Evolutionary conservation across 2,797 vertebrate species (phyloP), one percentile per base, ranked within the genome.

Genomic region (Hyperoplus immaculatus): DNA sequence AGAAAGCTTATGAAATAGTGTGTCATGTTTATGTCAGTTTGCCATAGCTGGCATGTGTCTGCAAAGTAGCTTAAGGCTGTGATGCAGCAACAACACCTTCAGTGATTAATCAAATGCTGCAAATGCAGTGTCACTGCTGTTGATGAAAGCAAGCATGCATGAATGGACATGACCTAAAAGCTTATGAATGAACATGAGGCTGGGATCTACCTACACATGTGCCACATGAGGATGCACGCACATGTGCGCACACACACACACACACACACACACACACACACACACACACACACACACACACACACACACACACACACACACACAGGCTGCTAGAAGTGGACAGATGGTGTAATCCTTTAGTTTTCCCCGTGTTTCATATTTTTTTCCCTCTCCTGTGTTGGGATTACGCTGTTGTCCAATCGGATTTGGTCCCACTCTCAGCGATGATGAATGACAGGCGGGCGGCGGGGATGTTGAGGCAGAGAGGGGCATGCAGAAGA

Each of bases 271-370:
- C n/a, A 21, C 75, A 64, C 18, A 7, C 50, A 21, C 66, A 61
- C 14, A 51, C 6, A 38, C 72, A 65, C 39, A 41, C 14, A 72
- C 68, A 56, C 55, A 51, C 63, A 65, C 39, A 62, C 53, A 81
- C 62, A 78, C 69, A 80, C 54, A 64, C 58, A 29, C 51, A 80
- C 65, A 75, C 21, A 62, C 60, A 66, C 70, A 69, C 82, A 77
- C n/a, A 77, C 72, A n/a, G 10, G 8, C 42, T 56, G 69, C 65
- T 41, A 8, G 72, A 89, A 69, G 59, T 78, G 82, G 69, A 83
- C 93, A 94, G 93, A 94, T 94, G 92, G 91, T 91, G 85, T 94
- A 93, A 93, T 94, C 92, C 90, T 78, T 86, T 70, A 64, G 81
- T 90, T 92, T 92, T 85, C 66, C 70, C 68, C 10, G 58, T 86